Evolutionary conservation across 2,797 vertebrate species (phyloP), one percentile per base, ranked within the genome.

Genomic region (Borostomias antarcticus): DNA sequence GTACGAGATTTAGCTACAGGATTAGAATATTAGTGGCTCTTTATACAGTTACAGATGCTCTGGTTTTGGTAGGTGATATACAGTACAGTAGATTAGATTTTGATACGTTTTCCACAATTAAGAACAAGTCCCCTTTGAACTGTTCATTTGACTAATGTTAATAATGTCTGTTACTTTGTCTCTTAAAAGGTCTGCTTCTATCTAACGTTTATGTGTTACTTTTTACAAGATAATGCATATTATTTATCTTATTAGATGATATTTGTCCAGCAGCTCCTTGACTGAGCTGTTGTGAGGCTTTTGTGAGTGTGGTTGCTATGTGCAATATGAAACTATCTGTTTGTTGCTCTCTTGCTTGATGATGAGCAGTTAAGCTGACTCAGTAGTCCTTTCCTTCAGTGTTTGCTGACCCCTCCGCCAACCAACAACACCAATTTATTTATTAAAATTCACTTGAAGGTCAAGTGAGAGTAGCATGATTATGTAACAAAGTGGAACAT

Each of bases 401-500:
- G 78, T 87, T 82, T 68, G 64, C 78, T 19, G 75, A 64, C 28
- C 30, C 68, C 54, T 80, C 69, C 8, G 21, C 69, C 47, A 40
- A 66, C 23, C 13, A 48, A 35, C 63, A 64, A 65, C 17, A n/a
- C n/a, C n/a, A 57, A 77, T 66, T 26, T 58, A 77, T 59, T 65
- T 71, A 74, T 70, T 70, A 58, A 60, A 2, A 64, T 76, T 76
- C 50, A 70, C 52, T 58, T 60, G 52, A 26, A 45, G 29, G 68
- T 53, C 75, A 64, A 66, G 75, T 85, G 81, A 80, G 76, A 82
- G 81, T 84, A 83, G 87, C 86, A 88, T 89, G 86, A 48, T 62
- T 62, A 48, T 43, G 48, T 30, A 19, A 32, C 26, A 5, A 54
- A 53, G 9, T 30, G 59, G 37, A 23, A 61, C 40, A 30, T 30